Evolutionary conservation across 2,888 invertebrate genomes (phyloP).

Genomic region (Sesia apiformis): DNA sequence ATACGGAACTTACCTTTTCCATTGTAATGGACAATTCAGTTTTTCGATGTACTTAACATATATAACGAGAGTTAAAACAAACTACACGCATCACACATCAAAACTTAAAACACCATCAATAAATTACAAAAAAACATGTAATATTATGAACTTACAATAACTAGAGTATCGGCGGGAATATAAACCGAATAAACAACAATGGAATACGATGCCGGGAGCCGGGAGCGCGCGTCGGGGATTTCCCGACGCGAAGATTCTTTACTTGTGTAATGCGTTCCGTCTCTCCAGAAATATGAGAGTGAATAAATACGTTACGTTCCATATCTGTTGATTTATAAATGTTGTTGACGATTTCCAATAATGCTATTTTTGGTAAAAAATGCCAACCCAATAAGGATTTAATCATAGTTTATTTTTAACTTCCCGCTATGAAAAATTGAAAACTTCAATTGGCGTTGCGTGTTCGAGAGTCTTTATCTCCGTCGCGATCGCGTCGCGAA

Average conservation of each 20-base stretch:
- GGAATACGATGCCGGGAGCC: not conserved
- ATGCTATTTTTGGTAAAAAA: constrained; percentile 1
- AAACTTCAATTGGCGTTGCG: not conserved
- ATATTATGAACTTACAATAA: not conserved
- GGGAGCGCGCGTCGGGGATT: not conserved
- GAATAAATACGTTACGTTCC: constrained; percentile 2
- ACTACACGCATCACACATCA: not conserved
- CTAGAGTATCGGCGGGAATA: not conserved
- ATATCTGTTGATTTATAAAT: constrained; percentile 1
- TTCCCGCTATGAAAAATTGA: constrained; percentile 1
- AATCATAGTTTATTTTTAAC: not conserved
- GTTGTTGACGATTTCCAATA: not conserved
- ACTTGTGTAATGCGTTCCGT: not conserved
- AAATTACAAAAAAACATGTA: not conserved
- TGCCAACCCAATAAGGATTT: not conserved
- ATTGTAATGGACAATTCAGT: not conserved
- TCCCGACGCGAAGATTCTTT: not conserved
- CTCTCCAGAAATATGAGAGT: not conserved
- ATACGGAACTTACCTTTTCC: not conserved
- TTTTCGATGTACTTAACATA: not conserved
- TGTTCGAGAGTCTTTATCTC: not conserved
- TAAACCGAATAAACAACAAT: too few species aligned
- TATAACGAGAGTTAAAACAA: not conserved
- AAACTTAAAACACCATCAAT: not conserved
- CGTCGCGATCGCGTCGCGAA: not conserved